These are phyloP conservation scores for Hirtodrosophila trivittata DNA, from an alignment of 2,888 invertebrate species.

Conservation along the genomic window DNA sequence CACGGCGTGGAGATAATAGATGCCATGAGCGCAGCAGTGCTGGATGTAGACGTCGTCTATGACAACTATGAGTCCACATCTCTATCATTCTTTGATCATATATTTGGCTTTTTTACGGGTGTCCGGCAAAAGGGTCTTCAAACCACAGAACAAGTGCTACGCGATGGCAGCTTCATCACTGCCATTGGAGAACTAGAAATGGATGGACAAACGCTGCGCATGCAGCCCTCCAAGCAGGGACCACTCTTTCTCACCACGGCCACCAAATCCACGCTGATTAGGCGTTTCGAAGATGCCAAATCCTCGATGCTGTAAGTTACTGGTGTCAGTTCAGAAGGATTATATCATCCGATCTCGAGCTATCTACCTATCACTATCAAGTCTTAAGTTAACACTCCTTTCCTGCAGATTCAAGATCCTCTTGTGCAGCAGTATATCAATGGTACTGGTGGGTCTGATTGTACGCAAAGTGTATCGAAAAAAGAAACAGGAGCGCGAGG, in stretches of 20 bases:
- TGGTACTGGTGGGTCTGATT: conserved; percentile 85
- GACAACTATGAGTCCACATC: conserved; percentile 91
- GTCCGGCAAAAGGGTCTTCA: conserved; percentile 93
- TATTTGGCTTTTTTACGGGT: conserved; percentile 94
- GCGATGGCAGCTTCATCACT: conserved; percentile 92
- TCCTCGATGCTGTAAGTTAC: conserved; percentile 87
- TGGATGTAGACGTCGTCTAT: conserved; percentile 92
- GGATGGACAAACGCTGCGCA: conserved; percentile 87
- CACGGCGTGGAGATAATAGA: conserved; percentile 90
- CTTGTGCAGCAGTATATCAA: conserved; percentile 86
- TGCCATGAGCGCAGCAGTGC: conserved; percentile 88
- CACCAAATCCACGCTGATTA: conserved; percentile 89
- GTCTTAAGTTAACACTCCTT: too few species aligned
- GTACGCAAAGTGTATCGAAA: conserved; percentile 85
- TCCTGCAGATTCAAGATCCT: conserved; percentile 85
- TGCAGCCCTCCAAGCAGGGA: conserved; percentile 90
- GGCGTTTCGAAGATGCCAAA: conserved; percentile 89
- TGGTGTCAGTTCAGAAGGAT: too few species aligned
- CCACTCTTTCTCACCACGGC: conserved; percentile 92
- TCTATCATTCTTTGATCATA: conserved; percentile 90
- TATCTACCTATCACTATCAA: too few species aligned
- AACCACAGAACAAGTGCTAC: conserved; percentile 93
- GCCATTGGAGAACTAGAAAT: conserved; percentile 91
- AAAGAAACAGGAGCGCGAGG: conserved; percentile 85
- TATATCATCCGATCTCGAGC: too few species aligned